Evolutionary conservation across 2,113 vertebrate genomes (phyloP).

Genomic region (Myotis brandtii): DNA sequence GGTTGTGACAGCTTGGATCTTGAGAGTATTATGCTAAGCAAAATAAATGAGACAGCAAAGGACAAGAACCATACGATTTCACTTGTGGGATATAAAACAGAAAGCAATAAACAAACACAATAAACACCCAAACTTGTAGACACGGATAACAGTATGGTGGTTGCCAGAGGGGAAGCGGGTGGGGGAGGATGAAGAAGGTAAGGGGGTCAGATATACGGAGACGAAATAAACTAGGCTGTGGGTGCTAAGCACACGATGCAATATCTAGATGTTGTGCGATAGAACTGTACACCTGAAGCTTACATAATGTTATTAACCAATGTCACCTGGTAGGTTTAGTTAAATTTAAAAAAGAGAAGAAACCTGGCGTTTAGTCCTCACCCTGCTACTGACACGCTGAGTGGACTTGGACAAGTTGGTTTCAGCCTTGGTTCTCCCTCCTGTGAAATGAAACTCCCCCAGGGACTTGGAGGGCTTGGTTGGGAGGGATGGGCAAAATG

Average conservation of each 20-base stretch:
- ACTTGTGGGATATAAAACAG: not conserved
- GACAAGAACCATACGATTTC: not conserved
- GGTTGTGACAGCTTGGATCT: not conserved
- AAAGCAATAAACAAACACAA: not conserved
- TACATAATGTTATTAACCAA: not conserved
- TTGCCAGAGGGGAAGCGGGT: not conserved
- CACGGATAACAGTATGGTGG: not conserved
- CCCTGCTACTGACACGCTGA: not conserved
- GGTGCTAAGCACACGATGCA: not conserved
- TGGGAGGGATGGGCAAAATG: not conserved
- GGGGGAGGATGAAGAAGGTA: no score
- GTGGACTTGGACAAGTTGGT: not conserved
- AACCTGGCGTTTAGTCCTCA: not conserved
- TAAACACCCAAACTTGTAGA: not conserved
- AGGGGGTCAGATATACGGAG: not conserved
- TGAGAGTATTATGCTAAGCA: not conserved
- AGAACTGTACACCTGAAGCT: not conserved
- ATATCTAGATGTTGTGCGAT: no score
- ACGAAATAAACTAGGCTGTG: not conserved
- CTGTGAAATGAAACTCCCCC: not conserved
- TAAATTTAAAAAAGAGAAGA: not conserved
- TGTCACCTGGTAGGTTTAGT: not conserved
- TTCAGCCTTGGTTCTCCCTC: not conserved
- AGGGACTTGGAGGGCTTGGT: not conserved
- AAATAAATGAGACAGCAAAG: not conserved